Base-by-base conservation (phyloP, 2,113 vertebrate genomes). In the Pelodiscus sinensis region DNA sequence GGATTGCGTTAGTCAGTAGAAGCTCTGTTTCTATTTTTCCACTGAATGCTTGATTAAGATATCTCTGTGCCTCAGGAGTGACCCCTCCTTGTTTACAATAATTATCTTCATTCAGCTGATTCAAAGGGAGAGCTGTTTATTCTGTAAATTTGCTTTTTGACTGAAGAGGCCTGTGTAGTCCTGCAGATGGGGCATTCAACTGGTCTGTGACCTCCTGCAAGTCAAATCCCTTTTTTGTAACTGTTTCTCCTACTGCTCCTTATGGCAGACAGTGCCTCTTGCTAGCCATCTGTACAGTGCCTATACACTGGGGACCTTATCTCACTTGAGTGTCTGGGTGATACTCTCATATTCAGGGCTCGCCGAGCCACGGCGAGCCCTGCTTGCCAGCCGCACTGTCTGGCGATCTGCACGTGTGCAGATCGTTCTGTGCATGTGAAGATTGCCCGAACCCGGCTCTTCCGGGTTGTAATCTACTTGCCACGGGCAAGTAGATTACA, bases 221-320 rank as follows among this genome's bases (percentile, higher is more conserved):
- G 35, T 77, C 38, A 44, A 24, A 44, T 50, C 11, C 21, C 38
- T 19, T 44, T 44, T 38, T 27, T 77, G 22, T 25, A 25, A 44
- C 24, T 50, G 22, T 44, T 50, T 77, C 38, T 13, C 12, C 13
- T 77, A 22, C 38, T 77, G 73, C 24, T 11, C 80, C 81, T 84
- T 27, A 65, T 79, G 82, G 58, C 65, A 84, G 25, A 1, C 81
- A 86, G 91, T 90, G 55, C 71, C 0, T 38, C 79, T 93, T 81
- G 95, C 95, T n/a, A 79, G 24, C 15, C 78, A 77, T 94, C 92
- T 93, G 65, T 13, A 62, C 84, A 88, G 75, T 71, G 82, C 84
- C 56, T 2, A 2, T 79, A 62, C 24, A 89, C 81, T 60, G 57
- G 83, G 27, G 52, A 90, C 21, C 82, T 77, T 83, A 82, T 90